phyloP scores from a whole-genome alignment of 92 coral and sea anemone species.

The Palythoa heliodiscus region DNA sequence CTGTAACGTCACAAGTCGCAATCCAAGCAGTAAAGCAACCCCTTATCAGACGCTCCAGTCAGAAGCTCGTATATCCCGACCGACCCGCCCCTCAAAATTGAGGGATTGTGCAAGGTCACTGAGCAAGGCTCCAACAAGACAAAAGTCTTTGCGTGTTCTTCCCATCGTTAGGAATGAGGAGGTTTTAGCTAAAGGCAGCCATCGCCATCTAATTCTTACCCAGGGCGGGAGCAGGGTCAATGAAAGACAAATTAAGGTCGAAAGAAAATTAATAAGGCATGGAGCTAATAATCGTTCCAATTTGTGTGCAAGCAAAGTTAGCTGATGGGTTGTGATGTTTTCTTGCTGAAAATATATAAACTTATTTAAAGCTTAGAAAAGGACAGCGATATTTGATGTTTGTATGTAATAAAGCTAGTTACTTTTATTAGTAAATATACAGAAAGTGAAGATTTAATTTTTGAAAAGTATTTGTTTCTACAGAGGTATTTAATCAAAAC shows the following conservation, averaged over 20 bases:
- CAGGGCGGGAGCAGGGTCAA: constrained; percentile 41
- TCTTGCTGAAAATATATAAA: neutral
- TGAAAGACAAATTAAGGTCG: constrained; percentile 29
- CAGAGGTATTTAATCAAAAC: too few relatives aligned
- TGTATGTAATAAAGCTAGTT: too few relatives aligned
- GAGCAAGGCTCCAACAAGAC: neutral
- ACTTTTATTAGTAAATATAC: too few relatives aligned
- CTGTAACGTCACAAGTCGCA: constrained; percentile 1
- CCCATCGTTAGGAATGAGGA: constrained; percentile 34
- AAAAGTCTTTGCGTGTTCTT: constrained; percentile 16
- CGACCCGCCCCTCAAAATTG: neutral
- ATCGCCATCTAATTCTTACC: constrained; percentile 15
- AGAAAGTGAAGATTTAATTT: too few relatives aligned
- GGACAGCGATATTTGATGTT: neutral
- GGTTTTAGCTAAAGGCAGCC: constrained; percentile 36
- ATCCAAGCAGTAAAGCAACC: neutral
- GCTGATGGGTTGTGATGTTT: neutral
- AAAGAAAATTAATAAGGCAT: constrained; percentile 6
- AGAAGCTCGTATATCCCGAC: neutral
- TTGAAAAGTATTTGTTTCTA: too few relatives aligned
- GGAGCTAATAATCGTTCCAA: neutral
- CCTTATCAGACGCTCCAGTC: constrained; percentile 3
- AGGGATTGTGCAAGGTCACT: neutral
- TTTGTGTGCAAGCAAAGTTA: constrained; percentile 12
- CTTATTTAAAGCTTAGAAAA: neutral